Conservation (phyloP, 1,140 invertebrate genomes). For the Eueides isabella region DNA sequence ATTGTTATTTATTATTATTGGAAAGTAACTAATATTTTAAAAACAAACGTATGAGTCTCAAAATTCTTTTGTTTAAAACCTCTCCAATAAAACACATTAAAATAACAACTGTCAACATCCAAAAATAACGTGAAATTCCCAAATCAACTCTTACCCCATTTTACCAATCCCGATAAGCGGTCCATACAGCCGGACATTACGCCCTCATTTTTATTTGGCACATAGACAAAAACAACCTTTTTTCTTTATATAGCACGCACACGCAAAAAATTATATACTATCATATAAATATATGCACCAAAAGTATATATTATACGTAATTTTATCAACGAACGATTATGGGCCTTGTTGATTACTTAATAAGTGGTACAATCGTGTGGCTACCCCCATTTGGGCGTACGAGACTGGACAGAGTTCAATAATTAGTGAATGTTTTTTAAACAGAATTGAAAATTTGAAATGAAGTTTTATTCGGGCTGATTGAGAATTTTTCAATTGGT, state of each 20-base stretch:
- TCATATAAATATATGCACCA: conserved; percentile 37
- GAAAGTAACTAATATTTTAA: too few species aligned
- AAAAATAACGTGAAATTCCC: background rate
- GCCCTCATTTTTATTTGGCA: conserved; percentile 81
- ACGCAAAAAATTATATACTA: conserved; percentile 52
- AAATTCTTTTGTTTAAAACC: too few species aligned
- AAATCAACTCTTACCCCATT: conserved; percentile 29
- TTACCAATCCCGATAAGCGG: conserved; percentile 65
- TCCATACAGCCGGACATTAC: conserved; percentile 76
- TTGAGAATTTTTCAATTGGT: conserved; percentile 70
- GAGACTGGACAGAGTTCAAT: conserved; percentile 59
- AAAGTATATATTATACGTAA: conserved; percentile 55
- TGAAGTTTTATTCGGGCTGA: conserved; percentile 75
- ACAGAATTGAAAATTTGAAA: conserved; percentile 77
- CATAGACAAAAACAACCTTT: conserved; percentile 82
- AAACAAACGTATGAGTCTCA: too few species aligned
- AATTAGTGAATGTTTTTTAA: conserved; percentile 80
- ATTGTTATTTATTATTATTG: too few species aligned
- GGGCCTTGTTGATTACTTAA: conserved; percentile 40
- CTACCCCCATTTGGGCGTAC: conserved; percentile 12
- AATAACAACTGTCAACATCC: background rate
- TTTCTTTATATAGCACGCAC: conserved; percentile 72
- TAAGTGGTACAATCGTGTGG: conserved; percentile 46
- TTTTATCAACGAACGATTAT: conserved; percentile 51
- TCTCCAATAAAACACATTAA: background rate